These are phyloP conservation scores for Trematomus bernacchii DNA, from an alignment of 2,797 vertebrate genomes.

Conservation along the genomic window DNA sequence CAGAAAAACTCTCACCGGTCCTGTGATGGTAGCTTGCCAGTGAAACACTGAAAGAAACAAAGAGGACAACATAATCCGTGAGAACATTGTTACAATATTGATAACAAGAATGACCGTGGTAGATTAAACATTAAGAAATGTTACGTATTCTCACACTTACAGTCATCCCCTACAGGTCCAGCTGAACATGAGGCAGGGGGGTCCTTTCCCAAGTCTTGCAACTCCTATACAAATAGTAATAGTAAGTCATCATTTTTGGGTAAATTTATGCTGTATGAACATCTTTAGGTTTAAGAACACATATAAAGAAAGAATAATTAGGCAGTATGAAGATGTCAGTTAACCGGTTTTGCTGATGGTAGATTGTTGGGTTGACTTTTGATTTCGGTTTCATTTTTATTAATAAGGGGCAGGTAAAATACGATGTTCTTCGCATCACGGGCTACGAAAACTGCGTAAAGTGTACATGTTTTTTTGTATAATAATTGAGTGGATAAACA, in stretches of 20 bases:
- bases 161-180: slow-evolving; percentile 84
- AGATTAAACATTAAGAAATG: neutral
- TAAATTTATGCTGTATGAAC: too few relatives aligned
- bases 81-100: neutral
- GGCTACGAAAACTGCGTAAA: too few relatives aligned
- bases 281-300: too few relatives aligned
- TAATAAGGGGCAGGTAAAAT: too few relatives aligned
- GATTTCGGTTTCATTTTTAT: too few relatives aligned
- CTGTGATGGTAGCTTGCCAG: slow-evolving; percentile 87
- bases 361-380: too few relatives aligned
- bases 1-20: slow-evolving; percentile 85
- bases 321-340: too few relatives aligned
- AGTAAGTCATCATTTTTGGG: too few relatives aligned
- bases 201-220: slow-evolving; percentile 81
- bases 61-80: slow-evolving; percentile 31
- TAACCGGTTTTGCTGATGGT: too few relatives aligned
- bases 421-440: too few relatives aligned
- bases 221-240: slow-evolving; percentile 69
- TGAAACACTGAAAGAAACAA: slow-evolving; percentile 80
- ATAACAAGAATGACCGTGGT: neutral
- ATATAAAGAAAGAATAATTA: too few relatives aligned
- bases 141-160: slow-evolving; percentile 67
- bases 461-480: too few relatives aligned
- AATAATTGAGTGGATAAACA: neutral
- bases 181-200: slow-evolving; percentile 86